Evolutionary conservation across 1,140 invertebrate species (phyloP), one percentile per base, ranked within the genome.

Genomic region (Uloborus diversus): DNA sequence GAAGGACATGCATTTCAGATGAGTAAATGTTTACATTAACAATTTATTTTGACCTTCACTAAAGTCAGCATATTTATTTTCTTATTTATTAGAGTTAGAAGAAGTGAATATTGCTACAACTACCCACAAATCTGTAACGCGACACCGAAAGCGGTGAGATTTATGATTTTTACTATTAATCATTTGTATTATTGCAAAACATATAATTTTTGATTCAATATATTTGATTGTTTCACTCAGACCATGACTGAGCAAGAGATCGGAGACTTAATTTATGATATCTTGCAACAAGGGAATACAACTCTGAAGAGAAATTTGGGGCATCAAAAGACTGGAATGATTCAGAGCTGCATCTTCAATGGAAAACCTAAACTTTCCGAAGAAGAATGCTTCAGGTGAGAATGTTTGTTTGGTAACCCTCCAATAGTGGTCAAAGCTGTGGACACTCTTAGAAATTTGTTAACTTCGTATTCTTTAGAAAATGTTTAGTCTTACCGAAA

Each of bases 301-400:
- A n/a, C 28, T 7, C 28, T 30, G 4, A 68, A 59, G n/a, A 47
- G 32, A 9, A 17, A 25, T 0, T 28, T 79, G 2, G 75, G 75
- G n/a, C 75, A 79, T 28, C 13, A 23, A 0, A n/a, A n/a, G n/a
- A 7, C 32, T 0, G 33, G 57, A 11, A 66, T 79, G 62, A 49
- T 79, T 3, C 62, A 68, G 7, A 47, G 33, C 5, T 79, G 75
- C 13, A 57, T 32, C 17, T 79, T 79, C 27, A 79, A 66, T 13
- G 75, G 75, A 42, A 51, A 17, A 4, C 75, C 75, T 0, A 27
- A 27, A 20, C 17, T 66, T 4, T 20, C 33, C 0, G 49, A 42
- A 57, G 53, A 42, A 25, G 62, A 79, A 59, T 71, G 68, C 23
- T 3, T 23, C 5, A 20, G 28, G 68, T 71, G 28, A 25, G 62